phyloP scores from a whole-genome alignment of 1,140 invertebrate genomes.

The Ridgeia piscesae region DNA sequence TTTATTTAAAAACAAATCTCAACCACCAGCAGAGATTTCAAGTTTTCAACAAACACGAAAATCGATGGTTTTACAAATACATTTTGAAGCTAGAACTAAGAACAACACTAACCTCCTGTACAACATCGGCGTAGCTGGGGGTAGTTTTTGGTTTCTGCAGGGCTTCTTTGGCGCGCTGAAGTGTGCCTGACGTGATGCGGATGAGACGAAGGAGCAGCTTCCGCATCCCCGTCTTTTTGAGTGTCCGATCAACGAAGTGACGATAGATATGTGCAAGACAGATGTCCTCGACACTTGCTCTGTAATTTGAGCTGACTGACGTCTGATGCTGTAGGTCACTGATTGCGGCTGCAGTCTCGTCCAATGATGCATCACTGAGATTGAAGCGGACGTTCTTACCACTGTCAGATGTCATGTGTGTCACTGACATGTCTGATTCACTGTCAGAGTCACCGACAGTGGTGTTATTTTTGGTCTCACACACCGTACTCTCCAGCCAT shows the following conservation, averaged over 20 bases:
- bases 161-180: constrained; percentile 54
- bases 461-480: neutral
- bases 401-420: neutral
- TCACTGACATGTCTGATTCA: constrained; percentile 20
- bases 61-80: too few relatives aligned
- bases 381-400: constrained; percentile 18
- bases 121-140: neutral
- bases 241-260: constrained; percentile 81
- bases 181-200: constrained; percentile 25
- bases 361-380: constrained; percentile 26
- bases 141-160: constrained; percentile 44
- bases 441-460: constrained; percentile 16
- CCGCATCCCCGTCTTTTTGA: constrained; percentile 80
- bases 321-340: constrained; percentile 25
- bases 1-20: too few relatives aligned
- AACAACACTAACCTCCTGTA: neutral
- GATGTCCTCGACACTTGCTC: constrained; percentile 36
- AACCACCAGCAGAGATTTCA: too few relatives aligned
- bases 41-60: too few relatives aligned
- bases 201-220: constrained; percentile 63
- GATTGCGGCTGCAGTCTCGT: constrained; percentile 21
- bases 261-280: constrained; percentile 57
- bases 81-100: neutral
- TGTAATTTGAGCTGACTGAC: constrained; percentile 17
- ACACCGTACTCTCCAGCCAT: constrained; percentile 25